Evolutionary conservation across 2,888 invertebrate genomes (phyloP), one percentile per base, ranked within the genome.

Genomic region (Augochlorella aurata): DNA sequence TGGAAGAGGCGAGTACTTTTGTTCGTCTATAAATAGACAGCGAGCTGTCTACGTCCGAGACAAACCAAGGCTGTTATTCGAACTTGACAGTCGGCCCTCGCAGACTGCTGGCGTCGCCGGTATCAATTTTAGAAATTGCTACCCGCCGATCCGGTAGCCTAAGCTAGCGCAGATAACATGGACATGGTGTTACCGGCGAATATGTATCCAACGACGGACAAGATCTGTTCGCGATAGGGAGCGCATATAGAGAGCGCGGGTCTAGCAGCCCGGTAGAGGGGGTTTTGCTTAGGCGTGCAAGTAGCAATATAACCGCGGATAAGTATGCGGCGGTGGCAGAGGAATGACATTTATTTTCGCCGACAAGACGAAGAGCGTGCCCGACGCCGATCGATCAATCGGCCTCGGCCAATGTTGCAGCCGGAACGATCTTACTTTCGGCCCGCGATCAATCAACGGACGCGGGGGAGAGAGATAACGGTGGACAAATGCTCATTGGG

Each of bases 351-450:
- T 83, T 76, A 70, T 85, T 84, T 81, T 76, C 68, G 16, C 58
- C 50, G 52, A 79, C 76, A 70, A 78, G 78, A 80, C 74, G 80
- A 85, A 81, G 44, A 79, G 74, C 66, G 65, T 61, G 54, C 79
- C 67, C 74, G 67, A 75, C 75, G 77, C 71, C 79, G 81, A 74
- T 84, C 80, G 78, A 84, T 85, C 81, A 78, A 79, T 78, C 70
- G 65, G 29, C 50, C 66, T 74, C 21, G 21, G 72, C 71, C 69
- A 52, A 67, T 54, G 79, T 71, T 83, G 50, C 61, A 49, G 61
- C 54, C 45, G 79, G 81, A 73, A 74, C 77, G 81, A 58, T 83
- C 71, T 69, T 66, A 69, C 78, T 76, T 83, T 83, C 38, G 76
- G 80, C 67, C 45, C 21, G 68, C 49, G 76, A 86, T 85, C 79